Base-by-base conservation (phyloP, 2,113 vertebrate species). In the Progne subis region DNA sequence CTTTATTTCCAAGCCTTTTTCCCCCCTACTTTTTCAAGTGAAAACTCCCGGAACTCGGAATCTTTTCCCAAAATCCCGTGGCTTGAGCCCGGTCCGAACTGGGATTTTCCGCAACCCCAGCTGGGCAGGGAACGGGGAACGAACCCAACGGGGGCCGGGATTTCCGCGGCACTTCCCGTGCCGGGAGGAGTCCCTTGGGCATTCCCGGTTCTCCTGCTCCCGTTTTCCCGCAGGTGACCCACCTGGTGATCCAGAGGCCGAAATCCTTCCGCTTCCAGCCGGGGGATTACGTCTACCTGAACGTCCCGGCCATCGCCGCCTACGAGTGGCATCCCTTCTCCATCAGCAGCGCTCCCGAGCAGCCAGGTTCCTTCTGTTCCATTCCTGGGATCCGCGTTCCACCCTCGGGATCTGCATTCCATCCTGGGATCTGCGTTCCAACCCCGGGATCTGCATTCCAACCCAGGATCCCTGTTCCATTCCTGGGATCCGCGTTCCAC, bases 291-390 rank as follows among this genome's bases (percentile, higher is more conserved):
- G 31, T 99, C n/a, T 99, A 98, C 93, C 97, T 99, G 91, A 99
- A 99, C 97, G 88, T 99, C 55, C 99, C 99, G 0, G 98, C 93
- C 85, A 98, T 99, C 0, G 99, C 99, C 15, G 97, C 98, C 95
- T 99, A 98, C 1, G 98, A 99, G 96, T 99, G 99, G 99, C 99
- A 99, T 9, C 99, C 99, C 1, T 99, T 99, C 95, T 99, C 98
- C 93, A 99, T 99, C 98, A 99, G 99, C 98, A 99, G 99, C 2
- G 98, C 99, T 4, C 99, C 99, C 0, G 99, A 99, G 97, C 99
- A 99, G 94, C 94, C 97, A 93, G 99, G 99, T 60, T 3, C 37
- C 37, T 37, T 37, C 37, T 37, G n/a, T n/a, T n/a, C n/a, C n/a
- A n/a, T n/a, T n/a, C n/a, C n/a, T n/a, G n/a, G n/a, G n/a, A n/a